phyloP scores from a whole-genome alignment of 2,113 vertebrate genomes.

The Eulemur rufifrons region DNA sequence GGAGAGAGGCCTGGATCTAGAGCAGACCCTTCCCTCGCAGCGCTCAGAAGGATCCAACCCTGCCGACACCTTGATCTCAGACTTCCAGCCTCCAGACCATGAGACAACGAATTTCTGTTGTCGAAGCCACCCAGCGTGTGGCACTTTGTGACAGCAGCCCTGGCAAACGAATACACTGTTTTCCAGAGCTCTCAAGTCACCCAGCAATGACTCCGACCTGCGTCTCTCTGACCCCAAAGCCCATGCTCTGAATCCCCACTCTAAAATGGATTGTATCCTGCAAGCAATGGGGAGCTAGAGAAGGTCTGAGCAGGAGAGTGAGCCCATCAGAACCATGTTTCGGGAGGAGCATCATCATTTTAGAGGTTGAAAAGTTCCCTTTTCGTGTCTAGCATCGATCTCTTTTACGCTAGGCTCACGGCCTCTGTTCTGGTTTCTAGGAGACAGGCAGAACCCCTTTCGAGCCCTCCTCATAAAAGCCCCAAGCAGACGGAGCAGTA shows the following conservation, averaged over 20 bases:
- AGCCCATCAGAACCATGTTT: not conserved
- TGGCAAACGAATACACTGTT: rapidly evolving
- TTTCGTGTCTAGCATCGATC: not conserved
- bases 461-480: conserved; percentile 46
- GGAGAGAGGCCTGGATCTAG: not conserved
- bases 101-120: not conserved
- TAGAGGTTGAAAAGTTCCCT: conserved; percentile 1
- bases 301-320: not conserved
- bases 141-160: not conserved
- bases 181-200: not conserved
- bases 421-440: conserved; percentile 51
- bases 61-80: not conserved
- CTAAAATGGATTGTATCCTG: not conserved
- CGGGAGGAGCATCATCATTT: not conserved
- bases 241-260: not conserved
- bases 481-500: not conserved
- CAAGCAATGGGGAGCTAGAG: not conserved
- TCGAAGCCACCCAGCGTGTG: not conserved
- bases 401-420: conserved; percentile 29
- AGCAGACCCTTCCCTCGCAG: not conserved
- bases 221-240: not conserved
- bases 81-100: not conserved
- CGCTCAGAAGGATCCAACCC: not conserved
- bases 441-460: conserved; percentile 46
- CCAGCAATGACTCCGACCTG: not conserved